Percentiles rank a stretch among this genome's conserved stretches.
phyloP scores from a whole-genome alignment of 2,797 vertebrate genomes.

The Catharus ustulatus region DNA sequence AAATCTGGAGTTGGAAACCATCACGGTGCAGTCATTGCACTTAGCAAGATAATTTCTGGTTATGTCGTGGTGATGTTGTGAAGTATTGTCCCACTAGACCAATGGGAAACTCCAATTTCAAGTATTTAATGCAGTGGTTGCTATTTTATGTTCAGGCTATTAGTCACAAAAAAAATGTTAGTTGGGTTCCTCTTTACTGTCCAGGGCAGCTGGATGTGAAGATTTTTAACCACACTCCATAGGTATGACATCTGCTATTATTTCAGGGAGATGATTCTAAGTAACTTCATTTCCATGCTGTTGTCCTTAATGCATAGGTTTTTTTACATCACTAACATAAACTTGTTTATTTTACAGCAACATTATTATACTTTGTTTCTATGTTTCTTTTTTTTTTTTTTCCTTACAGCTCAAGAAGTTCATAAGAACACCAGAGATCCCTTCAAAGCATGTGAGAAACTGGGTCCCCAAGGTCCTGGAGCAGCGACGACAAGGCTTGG shows the following conservation, averaged over 20 bases:
- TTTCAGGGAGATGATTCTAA: not conserved
- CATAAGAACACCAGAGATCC: conserved; percentile 97
- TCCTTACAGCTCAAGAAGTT: conserved; percentile 90
- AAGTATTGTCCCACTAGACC: not conserved
- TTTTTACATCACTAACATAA: not conserved
- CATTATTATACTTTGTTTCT: not conserved
- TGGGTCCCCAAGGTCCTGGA: conserved; percentile 98
- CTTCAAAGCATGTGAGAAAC: conserved; percentile 97
- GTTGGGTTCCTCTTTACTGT: not conserved
- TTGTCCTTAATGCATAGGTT: not conserved
- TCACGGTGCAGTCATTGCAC: accelerated
- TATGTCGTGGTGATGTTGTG: accelerated
- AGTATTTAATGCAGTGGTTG: not conserved
- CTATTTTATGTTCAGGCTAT: not conserved
- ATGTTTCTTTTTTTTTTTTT: not conserved
- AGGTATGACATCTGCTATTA: not conserved
- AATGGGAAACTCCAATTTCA: not conserved
- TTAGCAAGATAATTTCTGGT: not conserved
- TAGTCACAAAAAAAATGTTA: not conserved
- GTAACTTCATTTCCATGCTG: not conserved
- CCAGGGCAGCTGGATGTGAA: not conserved
- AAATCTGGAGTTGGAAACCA: not conserved
- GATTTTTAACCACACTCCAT: not conserved
- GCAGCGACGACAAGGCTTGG: conserved; percentile 92
- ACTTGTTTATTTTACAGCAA: not conserved